These are phyloP conservation scores for Terebella lapidaria DNA, from an alignment of 2,888 invertebrate species.

Conservation along the genomic window DNA sequence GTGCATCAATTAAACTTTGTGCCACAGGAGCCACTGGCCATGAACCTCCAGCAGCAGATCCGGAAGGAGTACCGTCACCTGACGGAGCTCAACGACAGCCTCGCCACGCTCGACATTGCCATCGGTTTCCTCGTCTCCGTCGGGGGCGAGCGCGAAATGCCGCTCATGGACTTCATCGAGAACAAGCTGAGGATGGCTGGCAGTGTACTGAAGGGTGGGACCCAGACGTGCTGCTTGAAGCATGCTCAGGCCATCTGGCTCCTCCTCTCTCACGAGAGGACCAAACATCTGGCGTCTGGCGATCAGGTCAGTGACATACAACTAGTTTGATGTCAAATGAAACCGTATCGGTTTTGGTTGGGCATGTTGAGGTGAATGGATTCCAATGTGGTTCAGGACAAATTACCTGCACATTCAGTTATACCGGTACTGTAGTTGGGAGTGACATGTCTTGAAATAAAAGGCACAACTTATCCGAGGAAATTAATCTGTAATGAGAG, in stretches of 20 bases:
- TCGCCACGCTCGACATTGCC: conserved; percentile 16
- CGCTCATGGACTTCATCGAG: background rate
- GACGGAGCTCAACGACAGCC: conserved; percentile 12
- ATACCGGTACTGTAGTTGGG: too few relatives aligned
- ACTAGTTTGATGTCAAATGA: too few relatives aligned
- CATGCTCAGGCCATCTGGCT: conserved; percentile 35
- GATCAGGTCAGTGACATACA: too few relatives aligned
- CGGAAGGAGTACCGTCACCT: conserved; percentile 10
- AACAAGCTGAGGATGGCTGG: background rate
- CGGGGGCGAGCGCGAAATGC: conserved; percentile 2
- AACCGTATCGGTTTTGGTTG: too few relatives aligned
- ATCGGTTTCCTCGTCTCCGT: conserved; percentile 20
- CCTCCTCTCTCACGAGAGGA: conserved; percentile 26
- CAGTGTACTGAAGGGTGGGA: background rate
- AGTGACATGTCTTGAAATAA: too few relatives aligned
- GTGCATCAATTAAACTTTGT: too few relatives aligned
- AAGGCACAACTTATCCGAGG: too few relatives aligned
- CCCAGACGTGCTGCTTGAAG: conserved; percentile 5
- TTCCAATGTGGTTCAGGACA: too few relatives aligned
- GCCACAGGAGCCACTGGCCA: conserved; percentile 14
- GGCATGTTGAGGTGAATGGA: too few relatives aligned
- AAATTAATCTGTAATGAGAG: too few relatives aligned
- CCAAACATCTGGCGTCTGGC: conserved; percentile 23
- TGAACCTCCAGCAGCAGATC: conserved; percentile 9
- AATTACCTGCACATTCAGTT: too few relatives aligned